phyloP scores from a whole-genome alignment of 2,888 invertebrate genomes.

The Catocala nupta region DNA sequence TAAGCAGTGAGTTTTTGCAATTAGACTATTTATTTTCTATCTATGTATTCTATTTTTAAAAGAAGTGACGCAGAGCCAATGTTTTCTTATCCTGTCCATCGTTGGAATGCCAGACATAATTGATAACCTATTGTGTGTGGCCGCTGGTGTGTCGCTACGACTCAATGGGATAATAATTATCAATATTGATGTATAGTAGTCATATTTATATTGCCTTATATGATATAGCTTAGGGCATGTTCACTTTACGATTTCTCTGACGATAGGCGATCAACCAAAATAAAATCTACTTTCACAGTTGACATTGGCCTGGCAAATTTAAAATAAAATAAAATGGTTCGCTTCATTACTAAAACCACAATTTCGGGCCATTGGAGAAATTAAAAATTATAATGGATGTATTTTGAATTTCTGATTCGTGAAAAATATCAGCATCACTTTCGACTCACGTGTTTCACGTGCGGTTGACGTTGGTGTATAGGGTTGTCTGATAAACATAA shows the following conservation, averaged over 20 bases:
- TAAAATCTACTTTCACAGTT: conserved; percentile 5
- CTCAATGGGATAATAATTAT: too few species aligned
- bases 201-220: too few species aligned
- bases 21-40: too few species aligned
- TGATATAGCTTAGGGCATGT: too few species aligned
- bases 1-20: too few species aligned
- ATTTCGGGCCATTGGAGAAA: conserved; percentile 30
- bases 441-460: conserved; percentile 58
- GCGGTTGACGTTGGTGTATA: conserved; percentile 21
- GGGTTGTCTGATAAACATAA: conserved; percentile 21
- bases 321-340: conserved; percentile 14
- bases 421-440: conserved; percentile 38
- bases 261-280: not conserved
- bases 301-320: conserved; percentile 8
- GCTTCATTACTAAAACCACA: conserved; percentile 30
- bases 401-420: conserved; percentile 41
- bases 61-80: too few species aligned
- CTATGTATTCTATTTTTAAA: too few species aligned
- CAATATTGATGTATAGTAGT: too few species aligned
- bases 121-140: too few species aligned
- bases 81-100: too few species aligned
- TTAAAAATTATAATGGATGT: conserved; percentile 39
- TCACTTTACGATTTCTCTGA: not conserved
- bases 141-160: too few species aligned
- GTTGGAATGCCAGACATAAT: too few species aligned